Evolutionary conservation across 1,140 invertebrate genomes (phyloP), one percentile per base, ranked within the genome.

Genomic region (Varroa destructor): DNA sequence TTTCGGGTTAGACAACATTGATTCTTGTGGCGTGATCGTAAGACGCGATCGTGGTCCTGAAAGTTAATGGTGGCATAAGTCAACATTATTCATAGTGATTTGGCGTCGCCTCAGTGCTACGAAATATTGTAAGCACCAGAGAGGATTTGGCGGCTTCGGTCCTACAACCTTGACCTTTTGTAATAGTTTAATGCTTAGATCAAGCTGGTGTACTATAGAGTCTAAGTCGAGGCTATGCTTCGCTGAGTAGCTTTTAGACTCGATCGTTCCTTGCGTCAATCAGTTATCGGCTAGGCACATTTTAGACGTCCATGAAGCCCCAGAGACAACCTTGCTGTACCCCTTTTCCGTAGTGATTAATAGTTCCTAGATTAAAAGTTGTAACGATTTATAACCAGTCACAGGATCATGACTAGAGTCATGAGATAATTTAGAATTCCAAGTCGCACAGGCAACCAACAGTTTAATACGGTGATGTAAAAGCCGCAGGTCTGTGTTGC

Each of bases 1-100:
- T 54, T 86, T 87, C 71, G 90, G 89, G 43, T 88, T 89, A 81
- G 93, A 93, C 61, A 93, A 14, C 81, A 82, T 36, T 80, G 79
- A 64, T 74, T 85, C 86, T 46, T 74, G 72, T 72, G 74, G 74
- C n/a, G 71, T 67, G 25, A 74, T 64, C 37, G 72, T 64, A 56
- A 74, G 55, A 37, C 46, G 46, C 4, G 74, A 74, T 36, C 74
- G 55, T n/a, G 73, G 51, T 74, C 72, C 36, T 55, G 51, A 10
- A 74, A 56, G 10, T 72, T 72, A 36, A 74, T 46, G 12, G 64
- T 74, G 36, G 51, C 70, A 12, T 25, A 73, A 73, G 46, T 73
- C 46, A 14, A 74, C 36, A 14, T 46, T 43, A 46, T 74, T 72
- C 5, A 74, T 74, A 6, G 72, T 14, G 12, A 74, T 73, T 40